These are phyloP conservation scores for Nesidiocoris tenuis DNA, from an alignment of 2,888 invertebrate genomes.

Conservation along the genomic window DNA sequence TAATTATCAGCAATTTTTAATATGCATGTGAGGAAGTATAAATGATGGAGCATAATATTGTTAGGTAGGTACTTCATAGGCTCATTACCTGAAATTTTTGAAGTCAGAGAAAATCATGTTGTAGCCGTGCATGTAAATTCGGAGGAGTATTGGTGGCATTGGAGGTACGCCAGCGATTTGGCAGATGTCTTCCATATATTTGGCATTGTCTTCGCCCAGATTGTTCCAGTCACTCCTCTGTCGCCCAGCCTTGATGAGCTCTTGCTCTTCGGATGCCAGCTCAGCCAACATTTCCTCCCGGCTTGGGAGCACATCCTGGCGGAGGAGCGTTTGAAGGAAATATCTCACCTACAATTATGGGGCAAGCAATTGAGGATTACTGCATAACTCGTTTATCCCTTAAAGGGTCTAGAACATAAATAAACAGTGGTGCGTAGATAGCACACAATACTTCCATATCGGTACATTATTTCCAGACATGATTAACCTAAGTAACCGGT, in stretches of 20 bases:
- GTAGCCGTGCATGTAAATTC: conserved; percentile 70
- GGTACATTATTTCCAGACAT: no score
- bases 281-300: conserved; percentile 64
- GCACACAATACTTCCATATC: no score
- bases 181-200: conserved; percentile 70
- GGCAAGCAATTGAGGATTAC: no score
- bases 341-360: conserved; percentile 66
- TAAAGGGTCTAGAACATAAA: no score
- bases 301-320: conserved; percentile 63
- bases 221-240: conserved; percentile 74
- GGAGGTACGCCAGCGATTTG: conserved; percentile 60
- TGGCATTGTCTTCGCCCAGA: conserved; percentile 69
- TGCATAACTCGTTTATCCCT: no score
- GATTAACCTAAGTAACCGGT: no score
- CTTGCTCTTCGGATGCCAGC: conserved; percentile 62
- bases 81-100: conserved; percentile 59
- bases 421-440: no score
- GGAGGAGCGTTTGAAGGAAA: conserved; percentile 65
- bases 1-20: no score
- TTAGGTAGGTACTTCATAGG: no score
- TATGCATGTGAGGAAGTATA: no score
- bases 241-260: conserved; percentile 64
- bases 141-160: conserved; percentile 68
- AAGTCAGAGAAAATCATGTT: conserved; percentile 65
- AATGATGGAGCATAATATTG: no score